Percentiles rank a stretch among this genome's conserved stretches.
phyloP scores from a whole-genome alignment of 2,113 vertebrate species.

The Zonotrichia leucophrys region DNA sequence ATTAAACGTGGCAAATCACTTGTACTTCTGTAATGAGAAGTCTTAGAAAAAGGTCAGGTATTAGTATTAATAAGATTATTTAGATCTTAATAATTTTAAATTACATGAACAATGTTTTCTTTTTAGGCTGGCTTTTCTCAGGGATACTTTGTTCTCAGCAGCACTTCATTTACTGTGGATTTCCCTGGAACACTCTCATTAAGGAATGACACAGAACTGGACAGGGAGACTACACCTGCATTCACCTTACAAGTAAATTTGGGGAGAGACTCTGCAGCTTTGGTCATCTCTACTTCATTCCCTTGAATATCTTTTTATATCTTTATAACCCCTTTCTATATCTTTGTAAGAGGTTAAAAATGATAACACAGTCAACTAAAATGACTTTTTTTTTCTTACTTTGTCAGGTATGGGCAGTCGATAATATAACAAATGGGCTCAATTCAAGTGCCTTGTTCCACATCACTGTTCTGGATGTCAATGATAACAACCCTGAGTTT shows the following conservation, averaged over 20 bases:
- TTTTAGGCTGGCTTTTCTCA: conserved; percentile 74
- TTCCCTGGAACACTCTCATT: conserved; percentile 72
- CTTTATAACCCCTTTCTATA: neutral
- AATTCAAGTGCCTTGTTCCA: conserved; percentile 72
- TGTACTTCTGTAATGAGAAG: neutral
- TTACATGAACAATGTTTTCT: neutral
- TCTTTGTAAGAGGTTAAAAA: neutral
- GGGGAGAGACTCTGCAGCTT: neutral
- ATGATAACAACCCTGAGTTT: conserved; percentile 83
- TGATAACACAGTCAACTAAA: neutral
- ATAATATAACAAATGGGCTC: conserved; percentile 58
- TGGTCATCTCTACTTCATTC: neutral
- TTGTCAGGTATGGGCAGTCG: conserved; percentile 79
- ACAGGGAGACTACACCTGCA: conserved; percentile 73
- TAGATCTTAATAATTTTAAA: neutral
- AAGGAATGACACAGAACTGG: conserved; percentile 67
- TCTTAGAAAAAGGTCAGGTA: neutral
- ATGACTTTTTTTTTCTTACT: neutral
- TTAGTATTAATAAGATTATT: neutral
- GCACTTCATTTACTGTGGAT: conserved; percentile 71
- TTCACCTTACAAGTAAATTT: conserved; percentile 74
- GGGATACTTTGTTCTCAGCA: conserved; percentile 70
- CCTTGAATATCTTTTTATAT: neutral
- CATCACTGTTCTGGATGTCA: conserved; percentile 78
- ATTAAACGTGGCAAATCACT: neutral